A percentile compares a stretch with the other conserved stretches of the same genome.
These are phyloP conservation scores for Microlaimidae sp. DNA, from an alignment of 2,888 invertebrate genomes.

Conservation along the genomic window DNA sequence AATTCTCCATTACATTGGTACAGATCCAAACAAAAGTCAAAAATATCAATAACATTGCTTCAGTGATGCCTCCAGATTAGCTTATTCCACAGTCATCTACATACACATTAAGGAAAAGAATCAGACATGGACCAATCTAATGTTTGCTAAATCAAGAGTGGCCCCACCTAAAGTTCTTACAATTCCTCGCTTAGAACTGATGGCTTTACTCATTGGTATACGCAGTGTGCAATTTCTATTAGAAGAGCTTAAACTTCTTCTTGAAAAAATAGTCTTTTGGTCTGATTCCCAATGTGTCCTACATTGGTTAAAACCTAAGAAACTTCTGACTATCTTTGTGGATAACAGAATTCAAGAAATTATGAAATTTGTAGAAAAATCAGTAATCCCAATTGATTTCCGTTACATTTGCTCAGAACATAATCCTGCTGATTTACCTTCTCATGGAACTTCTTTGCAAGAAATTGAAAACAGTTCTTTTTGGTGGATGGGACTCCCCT, in stretches of 20 bases:
- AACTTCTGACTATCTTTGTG: constrained; percentile 16
- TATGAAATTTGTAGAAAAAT: too few relatives aligned
- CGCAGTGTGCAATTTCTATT: not conserved
- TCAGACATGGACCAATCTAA: too few relatives aligned
- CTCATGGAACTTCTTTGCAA: too few relatives aligned
- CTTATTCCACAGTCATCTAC: not conserved
- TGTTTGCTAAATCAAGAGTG: constrained; percentile 2
- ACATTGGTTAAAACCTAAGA: constrained; percentile 18
- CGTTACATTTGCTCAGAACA: too few relatives aligned
- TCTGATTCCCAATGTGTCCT: constrained; percentile 19
- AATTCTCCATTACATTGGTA: too few relatives aligned
- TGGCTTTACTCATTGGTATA: constrained; percentile 13
- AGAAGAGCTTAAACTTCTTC: not conserved
- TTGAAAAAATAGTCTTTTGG: constrained; percentile 13
- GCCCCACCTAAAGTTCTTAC: constrained; percentile 10
- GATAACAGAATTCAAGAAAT: constrained; percentile 21
- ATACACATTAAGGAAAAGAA: too few relatives aligned
- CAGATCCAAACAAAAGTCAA: too few relatives aligned
- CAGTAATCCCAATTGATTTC: too few relatives aligned
- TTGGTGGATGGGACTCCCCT: too few relatives aligned
- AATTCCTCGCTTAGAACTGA: constrained; percentile 14
- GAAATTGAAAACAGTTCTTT: too few relatives aligned
- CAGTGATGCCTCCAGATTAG: not conserved
- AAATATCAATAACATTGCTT: too few relatives aligned
- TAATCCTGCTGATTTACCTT: too few relatives aligned